Evolutionary conservation across 92 coral and sea anemone species (phyloP), one percentile per base, ranked within the genome.

Genomic region (Blastomussa wellsi): DNA sequence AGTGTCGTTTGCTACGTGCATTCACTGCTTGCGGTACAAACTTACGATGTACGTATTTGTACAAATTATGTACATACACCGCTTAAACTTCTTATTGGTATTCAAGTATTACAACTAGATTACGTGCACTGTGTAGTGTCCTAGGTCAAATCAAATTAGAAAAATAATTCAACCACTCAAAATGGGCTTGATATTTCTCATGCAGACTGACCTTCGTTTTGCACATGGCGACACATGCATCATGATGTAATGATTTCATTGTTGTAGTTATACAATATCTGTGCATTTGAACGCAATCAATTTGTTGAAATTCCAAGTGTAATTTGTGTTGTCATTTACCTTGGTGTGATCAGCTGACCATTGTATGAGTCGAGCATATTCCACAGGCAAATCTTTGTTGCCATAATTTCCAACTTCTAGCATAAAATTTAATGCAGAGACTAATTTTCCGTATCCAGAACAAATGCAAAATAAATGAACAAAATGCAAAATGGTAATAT

Each of bases 11-110:
- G 82, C 57, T 77, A 76, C 69, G 67, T 70, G 24, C 83, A 85
- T 77, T 85, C 88, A 22, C 88, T 66, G 53, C 77, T 85, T 51
- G 77, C 88, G 11, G 69, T 66, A 37, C 82, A 77, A 69, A 51
- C 76, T 19, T 47, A 66, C 53, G 38, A 77, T n/a, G 88, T 78
- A 67, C 42, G 83, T 77, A 15, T 5, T 2, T 48, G 81, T 33
- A 77, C 24, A 32, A n/a, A n/a, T n/a, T n/a, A 53, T 44, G 39
- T 60, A 19, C 47, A 26, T 62, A 38, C 41, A 65, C 72, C 15
- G 0, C 82, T 62, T 70, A 16, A 70, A 36, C 20, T 70, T 70
- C 0, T 3, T 35, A 1, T 68, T 36, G 12, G 44, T 19, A 36
- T 7, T 4, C 2, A 9, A 13, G 12, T 69, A 32, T 35, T 13